phyloP scores from a whole-genome alignment of 1,140 invertebrate genomes.

The Brachionus rotundiformis region DNA sequence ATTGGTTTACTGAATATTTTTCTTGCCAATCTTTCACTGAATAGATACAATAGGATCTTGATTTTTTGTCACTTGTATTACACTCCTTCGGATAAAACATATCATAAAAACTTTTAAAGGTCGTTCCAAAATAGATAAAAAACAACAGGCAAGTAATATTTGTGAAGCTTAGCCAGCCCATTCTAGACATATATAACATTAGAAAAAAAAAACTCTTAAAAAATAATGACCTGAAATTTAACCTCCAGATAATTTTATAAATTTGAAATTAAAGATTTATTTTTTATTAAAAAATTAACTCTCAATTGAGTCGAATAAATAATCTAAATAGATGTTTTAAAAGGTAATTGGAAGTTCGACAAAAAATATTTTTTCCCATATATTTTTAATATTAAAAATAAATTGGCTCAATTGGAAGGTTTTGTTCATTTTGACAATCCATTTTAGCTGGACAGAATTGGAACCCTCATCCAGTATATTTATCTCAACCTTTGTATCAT shows the following conservation, averaged over 20 bases:
- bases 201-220: not conserved
- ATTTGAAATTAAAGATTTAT: slow-evolving; percentile 16
- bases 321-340: not conserved
- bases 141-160: slow-evolving; percentile 31
- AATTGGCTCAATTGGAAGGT: slow-evolving; percentile 22
- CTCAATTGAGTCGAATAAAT: slow-evolving; percentile 8
- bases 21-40: slow-evolving; percentile 18
- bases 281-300: slow-evolving; percentile 10
- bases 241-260: not conserved
- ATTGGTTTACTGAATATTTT: not conserved
- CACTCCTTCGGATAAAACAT: slow-evolving; percentile 33
- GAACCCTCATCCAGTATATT: not conserved
- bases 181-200: not conserved
- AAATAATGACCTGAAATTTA: not conserved
- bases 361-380: slow-evolving; percentile 48
- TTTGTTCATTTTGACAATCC: slow-evolving; percentile 21
- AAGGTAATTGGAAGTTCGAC: slow-evolving; percentile 24
- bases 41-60: not conserved
- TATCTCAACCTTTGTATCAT: not conserved
- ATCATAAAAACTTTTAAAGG: slow-evolving; percentile 49
- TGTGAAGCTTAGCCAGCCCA: slow-evolving; percentile 36
- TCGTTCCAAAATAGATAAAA: slow-evolving; percentile 5
- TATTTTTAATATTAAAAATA: not conserved
- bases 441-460: slow-evolving; percentile 15
- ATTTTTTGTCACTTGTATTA: not conserved